These are phyloP conservation scores for Trematocara marginatum DNA, from an alignment of 2,113 vertebrate species.

Conservation along the genomic window DNA sequence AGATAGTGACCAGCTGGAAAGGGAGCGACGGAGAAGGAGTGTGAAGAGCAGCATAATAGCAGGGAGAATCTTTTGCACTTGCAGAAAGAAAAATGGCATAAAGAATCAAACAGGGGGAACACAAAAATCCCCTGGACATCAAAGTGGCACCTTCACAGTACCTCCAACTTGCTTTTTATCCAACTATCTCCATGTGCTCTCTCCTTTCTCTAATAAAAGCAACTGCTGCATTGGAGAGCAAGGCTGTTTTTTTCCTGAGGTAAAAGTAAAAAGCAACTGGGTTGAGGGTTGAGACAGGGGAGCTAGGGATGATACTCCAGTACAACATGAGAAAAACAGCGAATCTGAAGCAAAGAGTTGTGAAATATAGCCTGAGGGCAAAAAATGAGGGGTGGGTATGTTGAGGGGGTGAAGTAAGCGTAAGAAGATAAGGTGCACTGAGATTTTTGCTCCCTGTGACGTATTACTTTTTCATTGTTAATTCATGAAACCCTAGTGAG, in stretches of 20 bases:
- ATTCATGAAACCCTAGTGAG: conserved; percentile 57
- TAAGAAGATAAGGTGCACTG: conserved; percentile 32
- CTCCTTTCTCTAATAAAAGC: neutral
- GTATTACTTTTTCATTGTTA: conserved; percentile 65
- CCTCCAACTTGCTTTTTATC: neutral
- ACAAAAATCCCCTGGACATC: conserved; percentile 14
- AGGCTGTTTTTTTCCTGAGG: neutral
- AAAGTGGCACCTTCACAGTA: neutral
- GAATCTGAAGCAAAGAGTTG: conserved; percentile 20
- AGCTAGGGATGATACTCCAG: neutral
- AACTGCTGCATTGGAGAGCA: conserved; percentile 9
- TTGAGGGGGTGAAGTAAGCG: neutral
- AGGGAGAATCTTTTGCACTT: neutral
- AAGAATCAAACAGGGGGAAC: neutral
- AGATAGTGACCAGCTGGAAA: neutral
- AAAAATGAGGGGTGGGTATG: neutral
- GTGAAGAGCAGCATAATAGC: neutral
- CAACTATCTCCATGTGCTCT: neutral
- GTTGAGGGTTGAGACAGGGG: neutral
- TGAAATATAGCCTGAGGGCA: conserved; percentile 44
- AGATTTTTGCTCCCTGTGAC: conserved; percentile 62
- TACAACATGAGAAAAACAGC: conserved; percentile 12
- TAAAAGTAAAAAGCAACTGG: neutral
- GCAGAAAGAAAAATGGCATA: neutral
- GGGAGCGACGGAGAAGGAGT: neutral